Conservation (phyloP, 2,113 vertebrate species). For the Axis porcinus region DNA sequence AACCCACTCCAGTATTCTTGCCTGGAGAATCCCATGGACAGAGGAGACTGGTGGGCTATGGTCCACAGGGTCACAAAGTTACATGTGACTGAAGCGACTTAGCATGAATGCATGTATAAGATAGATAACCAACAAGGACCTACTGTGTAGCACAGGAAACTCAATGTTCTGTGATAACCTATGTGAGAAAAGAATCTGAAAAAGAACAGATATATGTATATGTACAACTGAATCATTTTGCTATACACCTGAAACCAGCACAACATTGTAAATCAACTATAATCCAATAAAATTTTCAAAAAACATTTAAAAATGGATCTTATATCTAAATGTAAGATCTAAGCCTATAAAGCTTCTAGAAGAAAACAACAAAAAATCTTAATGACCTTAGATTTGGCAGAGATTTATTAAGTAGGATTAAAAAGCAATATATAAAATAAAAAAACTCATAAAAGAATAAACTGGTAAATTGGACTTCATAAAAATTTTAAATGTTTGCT, state of each 20-base stretch:
- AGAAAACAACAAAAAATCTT: background rate
- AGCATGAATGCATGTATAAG: no score
- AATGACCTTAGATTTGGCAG: background rate
- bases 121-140: background rate
- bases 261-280: background rate
- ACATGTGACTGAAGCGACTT: no score
- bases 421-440: background rate
- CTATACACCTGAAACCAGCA: background rate
- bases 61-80: no score
- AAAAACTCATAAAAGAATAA: background rate
- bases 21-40: no score
- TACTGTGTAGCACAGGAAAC: background rate
- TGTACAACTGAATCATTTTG: background rate
- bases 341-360: background rate
- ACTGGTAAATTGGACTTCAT: background rate
- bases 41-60: no score
- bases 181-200: background rate
- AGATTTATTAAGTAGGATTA: background rate
- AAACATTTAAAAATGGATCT: background rate
- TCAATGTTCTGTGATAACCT: background rate
- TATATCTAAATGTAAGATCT: background rate
- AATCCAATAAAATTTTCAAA: background rate
- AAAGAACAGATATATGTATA: background rate
- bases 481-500: background rate
- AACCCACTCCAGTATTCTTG: no score